Percentiles rank a stretch among this genome's conserved stretches.
phyloP scores from a whole-genome alignment of 2,888 invertebrate species.

The Cinara cedri region DNA sequence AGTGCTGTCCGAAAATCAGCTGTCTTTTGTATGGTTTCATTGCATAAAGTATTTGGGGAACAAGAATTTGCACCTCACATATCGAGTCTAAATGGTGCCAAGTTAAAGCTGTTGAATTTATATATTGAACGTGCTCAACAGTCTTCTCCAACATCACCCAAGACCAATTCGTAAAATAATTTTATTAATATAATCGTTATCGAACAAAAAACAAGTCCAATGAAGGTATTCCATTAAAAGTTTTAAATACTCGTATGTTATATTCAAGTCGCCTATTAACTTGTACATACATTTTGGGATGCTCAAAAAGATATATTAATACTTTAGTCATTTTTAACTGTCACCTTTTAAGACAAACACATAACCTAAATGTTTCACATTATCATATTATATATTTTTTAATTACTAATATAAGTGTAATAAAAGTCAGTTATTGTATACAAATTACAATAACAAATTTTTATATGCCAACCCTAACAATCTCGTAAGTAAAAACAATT shows the following conservation, averaged over 20 bases:
- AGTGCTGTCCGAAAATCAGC: constrained; percentile 94
- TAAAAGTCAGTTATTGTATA: constrained; percentile 32
- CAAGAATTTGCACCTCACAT: constrained; percentile 76
- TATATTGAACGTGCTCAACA: constrained; percentile 73
- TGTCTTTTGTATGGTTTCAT: constrained; percentile 95
- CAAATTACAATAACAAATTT: constrained; percentile 22
- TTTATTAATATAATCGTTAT: constrained; percentile 23
- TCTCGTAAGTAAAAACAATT: neutral
- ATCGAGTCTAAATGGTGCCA: constrained; percentile 82
- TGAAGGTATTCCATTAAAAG: constrained; percentile 24
- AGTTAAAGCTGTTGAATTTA: constrained; percentile 82
- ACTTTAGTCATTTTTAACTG: constrained; percentile 37
- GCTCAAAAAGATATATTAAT: constrained; percentile 26
- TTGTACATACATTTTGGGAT: constrained; percentile 25
- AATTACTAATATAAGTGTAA: constrained; percentile 47
- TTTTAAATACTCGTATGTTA: constrained; percentile 24
- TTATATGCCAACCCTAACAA: constrained; percentile 6
- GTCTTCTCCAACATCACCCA: constrained; percentile 61
- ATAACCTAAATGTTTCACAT: constrained; percentile 38
- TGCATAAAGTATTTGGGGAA: constrained; percentile 88
- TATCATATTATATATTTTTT: constrained; percentile 44
- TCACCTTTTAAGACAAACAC: constrained; percentile 25
- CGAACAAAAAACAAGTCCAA: constrained; percentile 48
- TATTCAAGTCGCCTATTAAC: constrained; percentile 36
- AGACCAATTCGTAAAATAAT: constrained; percentile 54